These are phyloP conservation scores for Sinodicranocentrus sp. DNA, from an alignment of 2,888 invertebrate species.

Conservation along the genomic window DNA sequence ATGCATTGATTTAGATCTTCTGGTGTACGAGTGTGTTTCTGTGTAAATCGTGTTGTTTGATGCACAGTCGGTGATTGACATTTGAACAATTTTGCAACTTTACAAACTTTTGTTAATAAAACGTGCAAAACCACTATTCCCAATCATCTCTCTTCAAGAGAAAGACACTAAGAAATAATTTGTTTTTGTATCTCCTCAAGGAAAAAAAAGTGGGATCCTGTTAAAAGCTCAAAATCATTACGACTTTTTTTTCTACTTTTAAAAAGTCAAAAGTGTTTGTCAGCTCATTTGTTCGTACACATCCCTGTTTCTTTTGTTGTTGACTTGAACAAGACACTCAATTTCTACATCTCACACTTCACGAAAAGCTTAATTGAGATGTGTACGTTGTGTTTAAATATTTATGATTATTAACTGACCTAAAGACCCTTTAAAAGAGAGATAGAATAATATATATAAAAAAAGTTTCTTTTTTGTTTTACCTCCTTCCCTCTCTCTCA, in stretches of 20 bases:
- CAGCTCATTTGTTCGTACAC: constrained; percentile 54
- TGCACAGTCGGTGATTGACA: no score
- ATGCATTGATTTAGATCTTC: no score
- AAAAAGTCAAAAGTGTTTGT: constrained; percentile 54
- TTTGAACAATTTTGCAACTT: no score
- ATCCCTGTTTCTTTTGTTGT: background rate
- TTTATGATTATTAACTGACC: constrained; percentile 67
- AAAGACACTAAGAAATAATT: no score
- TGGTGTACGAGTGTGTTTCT: no score
- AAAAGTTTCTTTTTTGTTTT: background rate
- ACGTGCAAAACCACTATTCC: no score
- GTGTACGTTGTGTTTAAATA: constrained; percentile 63
- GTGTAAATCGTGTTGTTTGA: no score
- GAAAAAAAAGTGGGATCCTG: constrained; percentile 29
- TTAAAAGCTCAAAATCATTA: constrained; percentile 56
- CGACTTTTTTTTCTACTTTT: constrained; percentile 33
- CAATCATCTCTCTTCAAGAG: no score
- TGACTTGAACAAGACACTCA: constrained; percentile 1
- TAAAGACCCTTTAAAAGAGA: constrained; percentile 33
- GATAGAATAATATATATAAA: no score
- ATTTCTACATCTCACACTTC: constrained; percentile 34
- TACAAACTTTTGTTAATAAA: no score
- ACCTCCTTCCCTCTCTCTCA: background rate
- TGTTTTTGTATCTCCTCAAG: no score
- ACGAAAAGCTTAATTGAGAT: constrained; percentile 68